Evolutionary conservation across 2,888 invertebrate species (phyloP).

Genomic region (Hoplodrina ambigua): DNA sequence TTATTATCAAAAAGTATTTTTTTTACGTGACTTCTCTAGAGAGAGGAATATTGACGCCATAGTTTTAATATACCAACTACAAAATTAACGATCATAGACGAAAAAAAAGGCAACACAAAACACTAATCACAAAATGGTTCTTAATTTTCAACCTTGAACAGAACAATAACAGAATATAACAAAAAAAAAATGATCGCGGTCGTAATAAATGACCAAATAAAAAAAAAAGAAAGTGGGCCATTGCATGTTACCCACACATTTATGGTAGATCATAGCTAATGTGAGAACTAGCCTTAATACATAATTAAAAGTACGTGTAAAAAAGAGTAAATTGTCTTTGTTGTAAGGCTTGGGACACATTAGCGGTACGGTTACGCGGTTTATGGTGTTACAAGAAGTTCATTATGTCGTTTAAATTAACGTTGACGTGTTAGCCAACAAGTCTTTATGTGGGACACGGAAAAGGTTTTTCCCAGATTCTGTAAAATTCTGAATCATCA

Average conservation of each 20-base stretch:
- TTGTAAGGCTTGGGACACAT: constrained; percentile 41
- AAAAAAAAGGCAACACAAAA: constrained; percentile 6
- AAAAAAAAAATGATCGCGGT: constrained; percentile 49
- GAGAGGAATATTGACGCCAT: too few species aligned
- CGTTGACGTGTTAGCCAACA: not conserved
- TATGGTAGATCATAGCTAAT: constrained; percentile 65
- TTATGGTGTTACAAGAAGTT: constrained; percentile 37
- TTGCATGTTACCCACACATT: constrained; percentile 72
- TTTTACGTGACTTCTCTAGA: too few species aligned
- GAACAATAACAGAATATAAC: constrained; percentile 47
- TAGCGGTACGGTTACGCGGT: constrained; percentile 30
- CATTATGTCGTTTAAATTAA: constrained; percentile 6
- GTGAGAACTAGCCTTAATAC: constrained; percentile 73
- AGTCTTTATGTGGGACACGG: not conserved
- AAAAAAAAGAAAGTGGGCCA: constrained; percentile 77
- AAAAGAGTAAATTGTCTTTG: constrained; percentile 45
- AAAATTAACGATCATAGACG: too few species aligned
- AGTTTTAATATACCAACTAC: too few species aligned
- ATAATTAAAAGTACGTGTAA: constrained; percentile 57
- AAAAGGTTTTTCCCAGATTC: constrained; percentile 2
- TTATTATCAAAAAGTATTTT: too few species aligned
- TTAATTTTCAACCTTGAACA: constrained; percentile 55
- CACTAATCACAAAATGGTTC: constrained; percentile 1
- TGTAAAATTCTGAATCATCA: constrained; percentile 4
- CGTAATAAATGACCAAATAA: constrained; percentile 55